Evolutionary conservation across 2,797 vertebrate species (phyloP).

Genomic region (Hybognathus amarus): DNA sequence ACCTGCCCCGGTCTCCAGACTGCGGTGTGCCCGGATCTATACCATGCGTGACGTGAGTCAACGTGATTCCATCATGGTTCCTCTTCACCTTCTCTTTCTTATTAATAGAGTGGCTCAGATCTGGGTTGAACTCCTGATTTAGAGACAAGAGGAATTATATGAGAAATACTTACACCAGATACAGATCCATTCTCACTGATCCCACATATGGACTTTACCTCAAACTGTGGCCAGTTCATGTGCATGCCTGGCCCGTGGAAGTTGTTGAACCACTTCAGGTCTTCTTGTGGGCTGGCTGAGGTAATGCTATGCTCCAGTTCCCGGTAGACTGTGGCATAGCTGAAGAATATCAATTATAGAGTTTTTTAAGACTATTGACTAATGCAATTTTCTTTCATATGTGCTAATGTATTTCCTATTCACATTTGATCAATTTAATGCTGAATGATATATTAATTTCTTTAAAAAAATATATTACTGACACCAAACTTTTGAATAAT

Average conservation of each 20-base stretch:
- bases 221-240: slow-evolving; percentile 98
- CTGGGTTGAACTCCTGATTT: slow-evolving; percentile 92
- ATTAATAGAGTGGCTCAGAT: slow-evolving; percentile 82
- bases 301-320: slow-evolving; percentile 90
- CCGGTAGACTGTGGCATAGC: slow-evolving; percentile 87
- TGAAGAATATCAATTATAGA: slow-evolving; percentile 61
- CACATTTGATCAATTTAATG: too few relatives aligned
- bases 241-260: slow-evolving; percentile 90
- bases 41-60: slow-evolving; percentile 76
- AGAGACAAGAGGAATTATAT: not conserved
- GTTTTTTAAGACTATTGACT: slow-evolving; percentile 47
- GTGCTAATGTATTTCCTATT: not conserved
- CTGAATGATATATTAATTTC: not conserved
- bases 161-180: not conserved
- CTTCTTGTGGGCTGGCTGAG: slow-evolving; percentile 87
- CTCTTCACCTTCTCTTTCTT: slow-evolving; percentile 91
- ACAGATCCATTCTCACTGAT: not conserved
- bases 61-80: slow-evolving; percentile 79
- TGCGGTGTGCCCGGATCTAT: slow-evolving; percentile 75
- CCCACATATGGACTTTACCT: slow-evolving; percentile 77
- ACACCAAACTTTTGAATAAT: too few relatives aligned
- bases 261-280: slow-evolving; percentile 92
- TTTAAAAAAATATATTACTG: too few relatives aligned
- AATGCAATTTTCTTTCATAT: not conserved
- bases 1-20: slow-evolving; percentile 87